phyloP scores from a whole-genome alignment of 2,888 invertebrate genomes.

The Ormyrus labotus region DNA sequence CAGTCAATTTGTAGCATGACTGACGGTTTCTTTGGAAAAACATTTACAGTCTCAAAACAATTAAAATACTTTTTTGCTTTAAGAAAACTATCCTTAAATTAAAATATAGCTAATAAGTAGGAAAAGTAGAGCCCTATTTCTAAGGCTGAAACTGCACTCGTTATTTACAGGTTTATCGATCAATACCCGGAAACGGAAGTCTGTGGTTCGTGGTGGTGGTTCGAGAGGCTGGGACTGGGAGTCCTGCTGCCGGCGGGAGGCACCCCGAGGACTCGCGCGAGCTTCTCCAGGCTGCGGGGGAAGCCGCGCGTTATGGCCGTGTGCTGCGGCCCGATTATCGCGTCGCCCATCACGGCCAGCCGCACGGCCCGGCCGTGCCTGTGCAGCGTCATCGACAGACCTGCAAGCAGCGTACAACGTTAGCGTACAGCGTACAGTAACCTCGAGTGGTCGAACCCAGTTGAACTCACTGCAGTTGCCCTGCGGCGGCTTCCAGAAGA shows the following conservation, averaged over 20 bases:
- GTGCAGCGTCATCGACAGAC: conserved; percentile 84
- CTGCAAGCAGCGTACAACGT: conserved; percentile 73
- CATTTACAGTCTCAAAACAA: neutral
- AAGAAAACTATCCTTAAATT: neutral
- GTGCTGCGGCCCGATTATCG: conserved; percentile 83
- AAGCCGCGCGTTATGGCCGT: conserved; percentile 69
- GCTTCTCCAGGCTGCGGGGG: conserved; percentile 66
- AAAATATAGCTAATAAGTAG: too few relatives aligned
- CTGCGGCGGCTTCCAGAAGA: conserved; percentile 87
- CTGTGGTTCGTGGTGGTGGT: too few relatives aligned
- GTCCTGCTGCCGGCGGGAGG: conserved; percentile 61
- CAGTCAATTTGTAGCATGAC: too few relatives aligned
- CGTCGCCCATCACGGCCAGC: conserved; percentile 84
- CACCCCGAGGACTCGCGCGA: conserved; percentile 69
- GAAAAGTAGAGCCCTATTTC: too few relatives aligned
- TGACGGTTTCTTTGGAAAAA: neutral
- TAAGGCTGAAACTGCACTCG: too few relatives aligned
- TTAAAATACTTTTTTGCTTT: too few relatives aligned
- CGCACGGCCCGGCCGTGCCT: conserved; percentile 82
- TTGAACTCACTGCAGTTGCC: conserved; percentile 83
- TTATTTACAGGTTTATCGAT: too few relatives aligned
- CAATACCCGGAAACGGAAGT: too few relatives aligned
- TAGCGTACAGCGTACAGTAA: too few relatives aligned
- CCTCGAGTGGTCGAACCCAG: too few relatives aligned
- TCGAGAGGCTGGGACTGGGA: conserved; percentile 58